Base-by-base conservation (phyloP, 2,888 invertebrate genomes). In the Cataglyphis altisquamis region DNA sequence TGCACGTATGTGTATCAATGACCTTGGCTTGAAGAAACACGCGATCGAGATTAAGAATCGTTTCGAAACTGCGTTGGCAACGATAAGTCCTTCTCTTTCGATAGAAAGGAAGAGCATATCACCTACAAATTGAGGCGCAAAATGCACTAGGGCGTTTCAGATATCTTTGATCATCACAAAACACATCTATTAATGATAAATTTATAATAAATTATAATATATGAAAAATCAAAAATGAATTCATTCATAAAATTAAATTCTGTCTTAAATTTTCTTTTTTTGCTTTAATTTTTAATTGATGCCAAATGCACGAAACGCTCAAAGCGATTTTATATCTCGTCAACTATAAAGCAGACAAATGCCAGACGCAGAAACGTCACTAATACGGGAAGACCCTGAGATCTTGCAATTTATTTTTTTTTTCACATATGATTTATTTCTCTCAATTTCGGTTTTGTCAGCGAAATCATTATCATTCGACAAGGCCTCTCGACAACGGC, bases 381-480 rank as follows among this genome's bases (percentile, higher is more conserved):
- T 62, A 48, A 36, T 25, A 6, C 39, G 45, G 25, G n/a, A 80
- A 48, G 45, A 36, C 25, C 77, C 36, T 60, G 39, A 63, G 39
- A 81, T 25, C 36, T 39, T 48, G 18, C 29, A 41, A 3, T 2
- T 29, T 75, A 25, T 62, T 29, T 75, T 36, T 45, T n/a, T 75
- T 36, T 25, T 25, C 1, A 52, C 41, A 18, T 25, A 15, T 12
- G 66, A 39, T 75, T 62, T 15, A 9, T 36, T 36, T 39, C 12
- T 12, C 29, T 32, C 62, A 18, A 70, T 75, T 75, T 68, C 82
- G 85, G 12, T 36, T 80, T 64, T 64, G 74, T 70, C 52, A 68
- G 32, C 5, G 62, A 21, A 75, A 41, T 74, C 77, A 80, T 88
- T 88, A 85, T 83, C 86, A 87, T 86, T 89, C 63, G 52, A 81